Percentiles rank a stretch among this genome's conserved stretches.
phyloP scores from a whole-genome alignment of 2,888 invertebrate species.

The Lasioglossum lativentre region DNA sequence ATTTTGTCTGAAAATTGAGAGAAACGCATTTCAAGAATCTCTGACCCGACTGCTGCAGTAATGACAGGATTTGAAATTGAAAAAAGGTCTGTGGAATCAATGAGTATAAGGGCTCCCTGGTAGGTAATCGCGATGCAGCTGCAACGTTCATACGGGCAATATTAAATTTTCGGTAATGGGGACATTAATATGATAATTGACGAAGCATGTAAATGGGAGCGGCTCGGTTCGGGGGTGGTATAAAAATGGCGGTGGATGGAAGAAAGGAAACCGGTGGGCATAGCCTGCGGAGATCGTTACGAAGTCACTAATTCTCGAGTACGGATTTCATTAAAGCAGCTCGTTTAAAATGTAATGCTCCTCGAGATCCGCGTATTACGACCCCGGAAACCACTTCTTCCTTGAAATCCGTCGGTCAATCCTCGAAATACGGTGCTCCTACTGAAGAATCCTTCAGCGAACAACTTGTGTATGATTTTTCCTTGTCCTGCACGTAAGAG shows the following conservation, averaged over 20 bases:
- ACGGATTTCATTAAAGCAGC: constrained; percentile 44
- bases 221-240: constrained; percentile 2
- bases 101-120: not conserved
- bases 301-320: constrained; percentile 45
- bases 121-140: constrained; percentile 4
- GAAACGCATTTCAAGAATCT: not conserved
- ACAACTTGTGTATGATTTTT: constrained; percentile 5
- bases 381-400: constrained; percentile 22
- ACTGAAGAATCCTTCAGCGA: constrained; percentile 22
- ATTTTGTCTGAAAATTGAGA: not conserved
- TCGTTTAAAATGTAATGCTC: constrained; percentile 45
- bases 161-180: constrained; percentile 30
- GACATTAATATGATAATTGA: constrained; percentile 40
- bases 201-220: constrained; percentile 19
- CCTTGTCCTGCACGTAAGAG: not conserved
- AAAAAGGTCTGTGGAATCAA: not conserved
- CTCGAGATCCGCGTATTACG: constrained; percentile 24
- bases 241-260: not conserved
- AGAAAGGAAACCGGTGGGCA: constrained; percentile 24
- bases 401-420: constrained; percentile 28
- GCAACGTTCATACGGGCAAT: constrained; percentile 15
- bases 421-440: constrained; percentile 17
- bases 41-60: not conserved
- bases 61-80: not conserved
- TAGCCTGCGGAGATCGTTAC: constrained; percentile 16